Evolutionary conservation across 2,113 vertebrate species (phyloP), one percentile per base, ranked within the genome.

Genomic region (Podarcis raffonei): DNA sequence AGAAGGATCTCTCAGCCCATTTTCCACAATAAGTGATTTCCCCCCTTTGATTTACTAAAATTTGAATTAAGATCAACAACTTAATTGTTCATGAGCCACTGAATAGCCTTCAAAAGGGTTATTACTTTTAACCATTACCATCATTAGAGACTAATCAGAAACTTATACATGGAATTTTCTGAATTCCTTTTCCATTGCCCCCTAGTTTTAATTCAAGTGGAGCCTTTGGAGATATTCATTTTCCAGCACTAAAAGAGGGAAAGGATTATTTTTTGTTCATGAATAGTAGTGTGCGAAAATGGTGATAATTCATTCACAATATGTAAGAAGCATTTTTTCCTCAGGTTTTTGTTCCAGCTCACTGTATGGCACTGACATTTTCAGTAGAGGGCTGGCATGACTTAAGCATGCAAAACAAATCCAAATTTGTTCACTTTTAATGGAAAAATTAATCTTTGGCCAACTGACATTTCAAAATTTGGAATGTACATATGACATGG

Each of bases 401-500:
- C 39, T 88, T 83, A 42, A 83, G 39, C 37, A 88, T 82, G 71
- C 72, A 83, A 88, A 88, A 88, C 37, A 88, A 83, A 75, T 77
- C 72, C 81, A 83, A 77, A 77, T 48, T 77, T 57, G 59, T 82
- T 83, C 72, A 83, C 59, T 88, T 88, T 83, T 83, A 76, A 83
- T 88, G 72, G 72, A 76, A 88, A 32, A 83, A 83, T 66, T 88
- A 83, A 83, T 88, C 81, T 88, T 83, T 22, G 30, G 72, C 81
- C 72, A 77, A 88, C 77, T 88, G 81, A 83, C 59, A 88, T 88
- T 88, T 88, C 87, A 88, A 32, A 83, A 77, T 77, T 83, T 83
- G 81, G 74, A 83, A 25, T 83, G 59, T 76, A 76, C 72, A 83
- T 53, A 88, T 77, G 81, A 53, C 81, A 76, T 32, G n/a, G 81